phyloP scores from a whole-genome alignment of 2,113 vertebrate genomes.

The Phylloscopus trochilus region DNA sequence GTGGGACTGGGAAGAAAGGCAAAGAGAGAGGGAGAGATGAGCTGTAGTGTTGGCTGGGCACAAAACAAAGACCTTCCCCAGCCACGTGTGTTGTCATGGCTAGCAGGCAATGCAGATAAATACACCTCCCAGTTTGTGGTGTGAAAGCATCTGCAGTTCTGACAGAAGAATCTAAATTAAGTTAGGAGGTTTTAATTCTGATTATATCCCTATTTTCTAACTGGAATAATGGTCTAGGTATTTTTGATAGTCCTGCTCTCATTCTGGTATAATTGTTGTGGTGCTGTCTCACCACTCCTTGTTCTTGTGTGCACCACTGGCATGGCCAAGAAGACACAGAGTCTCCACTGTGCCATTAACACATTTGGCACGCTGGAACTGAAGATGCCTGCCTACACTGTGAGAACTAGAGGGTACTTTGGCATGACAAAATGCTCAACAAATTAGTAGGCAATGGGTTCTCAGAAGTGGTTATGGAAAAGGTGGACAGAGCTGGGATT shows the following conservation, averaged over 20 bases:
- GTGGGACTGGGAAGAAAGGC: not conserved
- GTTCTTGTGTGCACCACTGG: not conserved
- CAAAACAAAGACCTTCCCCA: not conserved
- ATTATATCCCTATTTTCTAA: not conserved
- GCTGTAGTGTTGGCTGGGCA: not conserved
- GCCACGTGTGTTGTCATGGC: not conserved
- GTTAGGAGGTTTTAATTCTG: not conserved
- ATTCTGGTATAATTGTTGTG: not conserved
- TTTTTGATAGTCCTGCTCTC: not conserved
- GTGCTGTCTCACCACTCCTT: not conserved
- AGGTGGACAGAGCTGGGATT: not conserved
- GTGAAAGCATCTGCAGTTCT: not conserved
- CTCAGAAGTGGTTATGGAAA: not conserved
- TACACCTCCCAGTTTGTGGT: not conserved
- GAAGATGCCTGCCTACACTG: not conserved
- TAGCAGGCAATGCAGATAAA: not conserved
- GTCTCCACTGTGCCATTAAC: not conserved
- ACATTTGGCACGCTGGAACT: not conserved
- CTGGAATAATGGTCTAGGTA: not conserved
- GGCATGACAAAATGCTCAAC: not conserved
- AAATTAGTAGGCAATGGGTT: not conserved
- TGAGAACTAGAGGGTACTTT: not conserved
- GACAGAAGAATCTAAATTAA: not conserved
- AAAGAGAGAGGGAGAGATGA: not conserved
- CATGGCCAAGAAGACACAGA: not conserved